Conservation (phyloP, 35 echinoderm and acorn worm genomes). For the Eucidaris tribuloides region DNA sequence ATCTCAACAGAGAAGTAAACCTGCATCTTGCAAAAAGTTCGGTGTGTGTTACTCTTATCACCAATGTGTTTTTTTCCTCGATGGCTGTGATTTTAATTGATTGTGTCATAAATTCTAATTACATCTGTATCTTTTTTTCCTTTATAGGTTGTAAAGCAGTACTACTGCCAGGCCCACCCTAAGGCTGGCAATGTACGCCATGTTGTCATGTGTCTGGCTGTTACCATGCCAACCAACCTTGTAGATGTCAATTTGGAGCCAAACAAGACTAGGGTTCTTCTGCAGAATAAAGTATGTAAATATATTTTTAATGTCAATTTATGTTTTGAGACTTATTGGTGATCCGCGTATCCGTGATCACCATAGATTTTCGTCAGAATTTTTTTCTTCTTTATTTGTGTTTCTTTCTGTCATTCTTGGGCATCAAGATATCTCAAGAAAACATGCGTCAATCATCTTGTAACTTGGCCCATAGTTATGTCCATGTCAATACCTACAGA, state of each 20-base stretch:
- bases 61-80: too few species aligned
- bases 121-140: not conserved
- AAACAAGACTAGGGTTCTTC: slow-evolving; percentile 89
- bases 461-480: not conserved
- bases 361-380: too few species aligned
- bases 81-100: not conserved
- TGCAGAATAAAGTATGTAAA: slow-evolving; percentile 81
- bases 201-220: slow-evolving; percentile 53
- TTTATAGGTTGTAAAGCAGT: slow-evolving; percentile 75
- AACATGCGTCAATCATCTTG: not conserved
- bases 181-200: slow-evolving; percentile 30
- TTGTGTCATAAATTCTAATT: not conserved
- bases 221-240: slow-evolving; percentile 54
- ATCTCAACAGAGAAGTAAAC: too few species aligned
- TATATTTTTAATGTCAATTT: not conserved
- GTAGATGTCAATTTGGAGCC: slow-evolving; percentile 96
- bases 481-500: not conserved
- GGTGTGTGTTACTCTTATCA: too few species aligned
- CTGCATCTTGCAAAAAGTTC: too few species aligned
- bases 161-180: slow-evolving; percentile 34
- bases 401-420: too few species aligned
- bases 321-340: not conserved
- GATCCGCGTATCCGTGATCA: not conserved
- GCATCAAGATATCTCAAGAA: not conserved
- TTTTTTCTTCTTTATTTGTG: too few species aligned